Percentiles rank a stretch among this genome's conserved stretches.
Conservation (phyloP, 2,113 vertebrate species). For the Ia io region DNA sequence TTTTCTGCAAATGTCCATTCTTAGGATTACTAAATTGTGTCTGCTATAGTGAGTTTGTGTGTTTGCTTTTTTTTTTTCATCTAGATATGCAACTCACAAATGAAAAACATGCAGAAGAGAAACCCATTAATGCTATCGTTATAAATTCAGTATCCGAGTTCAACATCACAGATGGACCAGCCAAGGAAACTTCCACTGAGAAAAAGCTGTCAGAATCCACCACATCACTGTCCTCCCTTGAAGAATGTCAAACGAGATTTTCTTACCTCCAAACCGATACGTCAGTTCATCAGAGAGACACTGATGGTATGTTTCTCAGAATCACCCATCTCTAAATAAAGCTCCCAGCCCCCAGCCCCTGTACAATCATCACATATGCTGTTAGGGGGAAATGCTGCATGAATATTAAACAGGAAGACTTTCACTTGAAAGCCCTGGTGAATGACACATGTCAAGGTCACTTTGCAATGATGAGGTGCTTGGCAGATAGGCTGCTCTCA, state of each 20-base stretch:
- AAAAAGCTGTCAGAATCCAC: constrained; percentile 82
- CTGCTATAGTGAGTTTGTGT: constrained; percentile 34
- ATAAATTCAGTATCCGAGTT: constrained; percentile 83
- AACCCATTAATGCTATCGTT: constrained; percentile 81
- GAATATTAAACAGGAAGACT: constrained; percentile 68
- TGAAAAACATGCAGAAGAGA: constrained; percentile 83
- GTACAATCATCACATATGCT: constrained; percentile 70
- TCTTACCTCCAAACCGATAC: constrained; percentile 84
- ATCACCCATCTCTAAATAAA: constrained; percentile 76
- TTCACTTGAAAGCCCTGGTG: constrained; percentile 62
- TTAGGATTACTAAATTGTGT: constrained; percentile 59
- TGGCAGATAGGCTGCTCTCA: constrained; percentile 71
- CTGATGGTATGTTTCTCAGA: constrained; percentile 83
- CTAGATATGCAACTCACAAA: constrained; percentile 83
- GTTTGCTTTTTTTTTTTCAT: constrained; percentile 61
- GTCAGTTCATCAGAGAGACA: constrained; percentile 83
- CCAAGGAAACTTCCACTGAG: constrained; percentile 81
- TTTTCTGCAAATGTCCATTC: constrained; percentile 64
- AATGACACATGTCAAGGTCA: constrained; percentile 78
- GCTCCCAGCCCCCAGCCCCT: constrained; percentile 39
- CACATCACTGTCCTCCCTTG: constrained; percentile 82
- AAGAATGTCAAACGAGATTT: constrained; percentile 84
- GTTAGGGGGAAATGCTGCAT: constrained; percentile 55
- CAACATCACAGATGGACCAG: constrained; percentile 81
- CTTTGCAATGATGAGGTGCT: constrained; percentile 58